These are phyloP conservation scores for Elephantulus edwardii DNA, from an alignment of 2,113 vertebrate species.

Conservation along the genomic window DNA sequence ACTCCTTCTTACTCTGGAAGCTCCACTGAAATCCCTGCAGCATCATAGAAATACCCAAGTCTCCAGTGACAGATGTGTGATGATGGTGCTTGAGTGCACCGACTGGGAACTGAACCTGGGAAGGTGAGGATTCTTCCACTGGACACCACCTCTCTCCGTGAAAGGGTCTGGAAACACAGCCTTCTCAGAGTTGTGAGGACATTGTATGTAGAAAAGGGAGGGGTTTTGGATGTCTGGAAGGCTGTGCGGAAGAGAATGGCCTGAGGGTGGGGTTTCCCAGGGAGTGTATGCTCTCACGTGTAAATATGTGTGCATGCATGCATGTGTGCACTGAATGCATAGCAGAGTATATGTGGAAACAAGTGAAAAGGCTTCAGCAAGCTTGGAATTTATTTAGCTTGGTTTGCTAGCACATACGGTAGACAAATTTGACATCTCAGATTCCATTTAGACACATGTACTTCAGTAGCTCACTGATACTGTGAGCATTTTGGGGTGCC, in stretches of 20 bases:
- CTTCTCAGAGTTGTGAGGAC: background rate
- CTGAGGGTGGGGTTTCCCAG: background rate
- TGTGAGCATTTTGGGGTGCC: background rate
- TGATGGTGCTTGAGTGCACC: background rate
- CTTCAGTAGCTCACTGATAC: background rate
- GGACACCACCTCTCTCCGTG: background rate
- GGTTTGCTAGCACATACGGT: background rate
- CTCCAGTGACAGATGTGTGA: background rate
- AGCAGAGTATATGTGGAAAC: background rate
- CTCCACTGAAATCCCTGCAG: background rate
- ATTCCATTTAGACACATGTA: rapidly evolving
- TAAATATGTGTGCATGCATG: rapidly evolving
- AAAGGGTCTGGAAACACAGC: background rate
- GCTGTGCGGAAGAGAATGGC: background rate
- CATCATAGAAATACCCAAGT: background rate
- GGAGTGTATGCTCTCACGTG: background rate
- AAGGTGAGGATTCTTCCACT: background rate
- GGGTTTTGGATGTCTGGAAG: background rate
- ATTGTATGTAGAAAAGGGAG: background rate
- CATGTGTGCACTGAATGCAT: background rate
- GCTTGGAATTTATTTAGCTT: background rate
- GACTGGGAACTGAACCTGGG: background rate
- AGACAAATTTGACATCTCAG: background rate
- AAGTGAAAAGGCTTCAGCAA: background rate
- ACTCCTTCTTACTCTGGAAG: background rate